Conservation (phyloP, 2,113 vertebrate species). For the Typhlomys cinereus region DNA sequence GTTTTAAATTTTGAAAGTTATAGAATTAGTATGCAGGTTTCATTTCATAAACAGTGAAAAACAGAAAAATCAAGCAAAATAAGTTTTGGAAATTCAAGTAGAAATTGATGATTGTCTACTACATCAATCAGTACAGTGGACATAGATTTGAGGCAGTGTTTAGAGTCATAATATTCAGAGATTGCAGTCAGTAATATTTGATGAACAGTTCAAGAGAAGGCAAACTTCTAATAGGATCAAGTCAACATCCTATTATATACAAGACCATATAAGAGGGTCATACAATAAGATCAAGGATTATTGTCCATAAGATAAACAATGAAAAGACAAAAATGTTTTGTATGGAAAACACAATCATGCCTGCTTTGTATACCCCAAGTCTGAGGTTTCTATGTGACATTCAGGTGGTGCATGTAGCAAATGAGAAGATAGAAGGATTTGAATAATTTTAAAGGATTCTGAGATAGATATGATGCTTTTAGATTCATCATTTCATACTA, state of each 20-base stretch:
- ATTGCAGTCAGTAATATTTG: background rate
- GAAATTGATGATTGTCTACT: background rate
- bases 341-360: background rate
- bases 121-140: too few relatives aligned
- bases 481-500: background rate
- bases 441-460: background rate
- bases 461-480: background rate
- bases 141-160: background rate
- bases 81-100: background rate
- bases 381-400: background rate
- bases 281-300: background rate
- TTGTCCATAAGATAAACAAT: background rate
- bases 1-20: background rate
- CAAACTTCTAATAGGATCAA: background rate
- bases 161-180: background rate
- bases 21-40: background rate
- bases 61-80: background rate
- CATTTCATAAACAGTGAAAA: background rate
- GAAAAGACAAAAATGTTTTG: background rate
- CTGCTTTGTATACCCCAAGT: background rate
- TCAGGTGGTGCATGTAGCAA: background rate
- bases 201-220: background rate
- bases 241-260: background rate
- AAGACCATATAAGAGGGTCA: too few relatives aligned
- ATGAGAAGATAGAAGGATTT: background rate